These are phyloP conservation scores for Philereme transversata DNA, from an alignment of 2,888 invertebrate genomes.

Conservation along the genomic window DNA sequence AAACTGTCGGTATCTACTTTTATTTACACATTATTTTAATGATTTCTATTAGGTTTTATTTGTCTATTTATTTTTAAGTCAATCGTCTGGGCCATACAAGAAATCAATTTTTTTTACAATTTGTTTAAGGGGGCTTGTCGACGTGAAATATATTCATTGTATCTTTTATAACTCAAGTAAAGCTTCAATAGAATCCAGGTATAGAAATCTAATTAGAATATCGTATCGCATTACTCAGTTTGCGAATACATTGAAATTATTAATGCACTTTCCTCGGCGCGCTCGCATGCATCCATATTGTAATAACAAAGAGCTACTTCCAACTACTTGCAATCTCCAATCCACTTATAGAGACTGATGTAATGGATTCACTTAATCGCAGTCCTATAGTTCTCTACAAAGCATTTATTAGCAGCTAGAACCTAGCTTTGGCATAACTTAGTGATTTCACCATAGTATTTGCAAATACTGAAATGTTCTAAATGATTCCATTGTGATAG, in stretches of 20 bases:
- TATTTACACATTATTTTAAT: too few relatives aligned
- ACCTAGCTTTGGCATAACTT: background rate
- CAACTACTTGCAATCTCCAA: constrained; percentile 31
- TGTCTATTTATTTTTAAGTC: too few relatives aligned
- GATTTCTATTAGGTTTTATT: too few relatives aligned
- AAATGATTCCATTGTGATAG: background rate
- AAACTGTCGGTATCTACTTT: too few relatives aligned
- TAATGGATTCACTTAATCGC: constrained; percentile 29
- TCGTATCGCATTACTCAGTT: constrained; percentile 23
- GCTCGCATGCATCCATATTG: constrained; percentile 34
- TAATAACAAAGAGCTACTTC: constrained; percentile 34
- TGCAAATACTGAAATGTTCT: background rate
- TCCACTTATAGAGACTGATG: constrained; percentile 30
- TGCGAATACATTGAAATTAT: constrained; percentile 26
- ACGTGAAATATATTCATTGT: too few relatives aligned
- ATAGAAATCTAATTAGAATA: constrained; percentile 22
- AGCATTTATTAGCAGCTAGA: constrained; percentile 10
- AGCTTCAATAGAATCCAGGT: background rate
- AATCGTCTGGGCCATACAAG: too few relatives aligned
- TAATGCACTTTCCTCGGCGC: constrained; percentile 34
- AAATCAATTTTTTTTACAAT: too few relatives aligned
- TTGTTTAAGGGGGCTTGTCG: too few relatives aligned
- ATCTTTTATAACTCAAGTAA: too few relatives aligned
- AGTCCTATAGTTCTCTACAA: constrained; percentile 11
- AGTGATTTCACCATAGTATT: too few relatives aligned